Evolutionary conservation across 1,140 invertebrate species (phyloP).

Genomic region (Acromyrmex echinatior): DNA sequence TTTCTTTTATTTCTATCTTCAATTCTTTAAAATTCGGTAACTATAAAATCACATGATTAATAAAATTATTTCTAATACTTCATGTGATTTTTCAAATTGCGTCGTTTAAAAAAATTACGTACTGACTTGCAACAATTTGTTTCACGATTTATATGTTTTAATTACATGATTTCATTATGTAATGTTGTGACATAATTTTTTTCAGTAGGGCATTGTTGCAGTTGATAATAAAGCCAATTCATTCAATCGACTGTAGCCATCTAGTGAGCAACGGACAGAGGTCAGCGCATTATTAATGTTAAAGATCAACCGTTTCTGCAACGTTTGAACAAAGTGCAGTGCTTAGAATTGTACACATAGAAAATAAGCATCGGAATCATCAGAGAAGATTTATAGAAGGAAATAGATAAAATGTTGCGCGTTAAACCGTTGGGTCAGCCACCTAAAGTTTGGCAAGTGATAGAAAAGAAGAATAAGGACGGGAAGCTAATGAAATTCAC

Average conservation of each 20-base stretch:
- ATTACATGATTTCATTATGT: no score
- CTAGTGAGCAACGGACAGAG: background rate
- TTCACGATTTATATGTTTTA: no score
- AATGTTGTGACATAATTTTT: no score
- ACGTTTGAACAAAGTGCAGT: background rate
- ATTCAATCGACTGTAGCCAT: background rate
- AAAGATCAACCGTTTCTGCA: background rate
- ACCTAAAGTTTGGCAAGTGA: slow-evolving; percentile 66
- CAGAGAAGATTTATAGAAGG: background rate
- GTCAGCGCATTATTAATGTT: background rate
- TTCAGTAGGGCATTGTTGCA: no score
- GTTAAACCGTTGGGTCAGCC: slow-evolving; percentile 71
- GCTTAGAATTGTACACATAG: no score
- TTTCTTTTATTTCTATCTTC: no score
- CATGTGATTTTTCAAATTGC: no score
- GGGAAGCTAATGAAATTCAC: slow-evolving; percentile 70
- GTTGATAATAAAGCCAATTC: background rate
- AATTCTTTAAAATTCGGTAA: no score
- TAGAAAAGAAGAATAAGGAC: slow-evolving; percentile 48
- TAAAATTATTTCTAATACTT: no score
- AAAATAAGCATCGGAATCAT: background rate
- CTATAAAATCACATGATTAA: no score
- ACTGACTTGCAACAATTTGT: no score
- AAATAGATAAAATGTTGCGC: background rate
- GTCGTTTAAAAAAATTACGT: no score